A percentile compares a stretch with the other conserved stretches of the same genome.
These are phyloP conservation scores for Apogon talboti DNA, from an alignment of 2,797 vertebrate species.

Conservation along the genomic window DNA sequence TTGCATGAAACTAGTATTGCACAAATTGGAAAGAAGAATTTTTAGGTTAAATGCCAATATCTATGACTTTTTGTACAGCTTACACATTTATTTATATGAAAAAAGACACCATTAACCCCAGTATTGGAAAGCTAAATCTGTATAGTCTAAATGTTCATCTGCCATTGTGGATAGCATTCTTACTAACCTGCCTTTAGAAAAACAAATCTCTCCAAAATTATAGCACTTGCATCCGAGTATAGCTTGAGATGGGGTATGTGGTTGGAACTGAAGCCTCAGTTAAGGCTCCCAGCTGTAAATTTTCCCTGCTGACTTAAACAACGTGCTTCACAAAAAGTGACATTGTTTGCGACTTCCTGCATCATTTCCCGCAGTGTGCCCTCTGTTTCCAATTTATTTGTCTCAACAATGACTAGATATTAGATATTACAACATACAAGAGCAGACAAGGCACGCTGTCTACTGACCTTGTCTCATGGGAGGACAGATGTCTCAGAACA, in stretches of 20 bases:
- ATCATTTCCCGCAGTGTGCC: constrained; percentile 9
- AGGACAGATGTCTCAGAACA: constrained; percentile 6
- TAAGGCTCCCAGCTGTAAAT: constrained; percentile 17
- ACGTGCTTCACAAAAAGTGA: background rate
- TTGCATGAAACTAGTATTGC: too few relatives aligned
- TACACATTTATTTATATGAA: constrained; percentile 2
- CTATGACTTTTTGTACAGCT: background rate
- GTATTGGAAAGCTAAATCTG: constrained; percentile 21
- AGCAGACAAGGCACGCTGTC: constrained; percentile 13
- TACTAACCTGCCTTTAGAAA: constrained; percentile 2
- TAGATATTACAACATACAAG: constrained; percentile 13
- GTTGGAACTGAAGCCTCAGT: constrained; percentile 23
- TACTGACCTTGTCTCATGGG: constrained; percentile 10
- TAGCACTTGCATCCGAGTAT: constrained; percentile 10
- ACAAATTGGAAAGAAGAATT: too few relatives aligned
- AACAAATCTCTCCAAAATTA: constrained; percentile 14
- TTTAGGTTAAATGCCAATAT: too few relatives aligned
- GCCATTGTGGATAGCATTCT: constrained; percentile 17
- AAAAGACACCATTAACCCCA: constrained; percentile 2
- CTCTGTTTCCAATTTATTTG: constrained; percentile 27
- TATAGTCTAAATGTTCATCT: constrained; percentile 7
- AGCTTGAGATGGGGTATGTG: constrained; percentile 11
- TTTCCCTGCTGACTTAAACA: constrained; percentile 18
- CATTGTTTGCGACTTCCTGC: background rate
- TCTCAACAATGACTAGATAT: constrained; percentile 25